Base-by-base conservation (phyloP, 2,888 invertebrate genomes). In the Tetrapedia diversipes region DNA sequence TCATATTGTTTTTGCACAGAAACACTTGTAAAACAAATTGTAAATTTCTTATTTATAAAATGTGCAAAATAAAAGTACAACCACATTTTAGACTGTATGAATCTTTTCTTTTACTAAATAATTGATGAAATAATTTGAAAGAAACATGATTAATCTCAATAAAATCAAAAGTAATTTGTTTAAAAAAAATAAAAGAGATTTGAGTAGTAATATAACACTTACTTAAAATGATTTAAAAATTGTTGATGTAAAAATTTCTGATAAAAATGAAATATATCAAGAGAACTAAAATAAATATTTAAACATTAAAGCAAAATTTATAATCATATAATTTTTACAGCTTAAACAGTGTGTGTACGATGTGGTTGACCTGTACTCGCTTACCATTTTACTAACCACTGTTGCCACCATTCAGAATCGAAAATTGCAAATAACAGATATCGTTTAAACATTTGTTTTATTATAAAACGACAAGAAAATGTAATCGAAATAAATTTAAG, bases 291-390 rank as follows among this genome's bases (percentile, higher is more conserved):
- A 51, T 57, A 53, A 41, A 24, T 22, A 8, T 69, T 61, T 45
- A 32, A 57, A 73, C 32, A 53, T 68, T 10, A 7, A 14, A 41
- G 10, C 16, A 65, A 76, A 68, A 67, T 73, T 60, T 65, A 51
- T 41, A 73, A 82, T 49, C 51, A 61, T 54, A 66, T 59, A 68
- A 78, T 56, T 77, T 80, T 74, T 72, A 61, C 37, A 60, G 68
- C 49, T 71, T 66, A 75, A 69, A 63, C 77, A 53, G 82, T 77
- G 76, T 80, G 73, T 84, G 76, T 84, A 80, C 60, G 83, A 86
- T 85, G 86, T 87, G 86, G 86, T 89, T 89, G 89, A 89, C 87
- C 88, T 89, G 88, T 84, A 86, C 84, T 86, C 84, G 78, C 86
- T 86, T 84, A 85, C 82, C 84, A 86, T 87, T 86, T 87, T 80